Evolutionary conservation across 1,140 invertebrate genomes (phyloP), one percentile per base, ranked within the genome.

Genomic region (Hycleus cichorii): DNA sequence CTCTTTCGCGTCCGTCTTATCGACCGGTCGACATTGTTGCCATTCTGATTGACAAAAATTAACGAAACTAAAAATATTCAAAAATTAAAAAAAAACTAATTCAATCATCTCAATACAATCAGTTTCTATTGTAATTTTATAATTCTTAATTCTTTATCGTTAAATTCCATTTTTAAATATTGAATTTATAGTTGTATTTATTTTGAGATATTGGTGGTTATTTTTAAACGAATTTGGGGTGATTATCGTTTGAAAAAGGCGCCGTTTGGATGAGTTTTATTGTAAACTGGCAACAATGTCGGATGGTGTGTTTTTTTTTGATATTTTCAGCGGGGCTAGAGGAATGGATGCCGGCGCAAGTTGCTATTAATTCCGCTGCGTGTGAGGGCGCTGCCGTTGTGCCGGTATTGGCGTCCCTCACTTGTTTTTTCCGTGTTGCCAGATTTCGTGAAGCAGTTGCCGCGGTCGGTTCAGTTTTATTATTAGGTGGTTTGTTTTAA

Each of bases 391-490:
- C 67, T 66, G 42, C 12, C 39, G 53, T 49, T 47, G 57, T 45
- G 39, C 12, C 48, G 57, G 64, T 67, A 70, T 70, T 70, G 72
- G 70, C 69, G 68, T 69, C 66, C 62, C 59, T 61, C 60, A 51
- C 55, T 64, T 50, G 38, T 47, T 47, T 49, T 46, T 27, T 46
- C 72, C 61, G 58, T 64, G 72, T 74, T 74, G 72, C 72, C 72
- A 73, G 67, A 73, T 71, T 69, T 66, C 57, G 52, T 24, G 48
- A 47, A 61, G 58, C 64, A 61, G 59, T 62, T 63, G 63, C 62
- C 67, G 66, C 55, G 55, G 39, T 46, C 48, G 40, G 18, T 26
- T 43, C 4, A 18, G 45, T 54, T 32, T 55, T 18, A 18, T 24
- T 42, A 51, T 26, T 51, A 42, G 39, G 7, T 40, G 9, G 44